phyloP scores from a whole-genome alignment of 92 coral and sea anemone species.

The Paramuricea clavata region DNA sequence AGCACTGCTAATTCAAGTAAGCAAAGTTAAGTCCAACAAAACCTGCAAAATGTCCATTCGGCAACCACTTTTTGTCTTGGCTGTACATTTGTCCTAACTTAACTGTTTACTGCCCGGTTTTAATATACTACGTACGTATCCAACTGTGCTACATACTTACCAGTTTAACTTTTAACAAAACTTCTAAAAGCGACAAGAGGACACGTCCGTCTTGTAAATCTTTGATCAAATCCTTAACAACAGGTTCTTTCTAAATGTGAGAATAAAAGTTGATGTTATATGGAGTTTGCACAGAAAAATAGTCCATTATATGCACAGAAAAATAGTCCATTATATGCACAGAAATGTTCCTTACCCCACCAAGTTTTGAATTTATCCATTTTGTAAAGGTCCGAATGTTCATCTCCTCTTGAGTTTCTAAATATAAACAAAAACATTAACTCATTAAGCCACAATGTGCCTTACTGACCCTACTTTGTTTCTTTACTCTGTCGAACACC shows the following conservation, averaged over 20 bases:
- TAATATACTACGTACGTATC: no score
- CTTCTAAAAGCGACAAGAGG: conserved; percentile 83
- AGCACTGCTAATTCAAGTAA: no score
- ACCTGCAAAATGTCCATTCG: no score
- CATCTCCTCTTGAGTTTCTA: conserved; percentile 81
- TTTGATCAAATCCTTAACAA: conserved; percentile 71
- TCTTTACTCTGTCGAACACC: background rate
- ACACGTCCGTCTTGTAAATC: conserved; percentile 85
- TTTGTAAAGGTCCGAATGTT: conserved; percentile 95
- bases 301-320: background rate
- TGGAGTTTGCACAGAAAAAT: no score
- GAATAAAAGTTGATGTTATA: background rate
- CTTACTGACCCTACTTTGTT: background rate
- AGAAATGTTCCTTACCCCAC: conserved; percentile 62
- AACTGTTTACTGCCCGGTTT: no score
- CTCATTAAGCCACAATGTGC: background rate
- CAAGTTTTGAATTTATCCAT: conserved; percentile 92
- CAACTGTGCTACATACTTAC: no score
- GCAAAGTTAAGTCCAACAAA: no score
- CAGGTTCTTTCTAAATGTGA: conserved; percentile 68
- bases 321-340: background rate
- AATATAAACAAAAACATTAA: background rate
- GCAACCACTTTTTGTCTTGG: no score
- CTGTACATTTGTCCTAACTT: no score
- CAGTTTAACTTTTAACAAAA: conserved; percentile 70